Percentiles rank a stretch among this genome's conserved stretches.
Conservation (phyloP, 2,113 vertebrate genomes). For the Trochalopteron elliotii region DNA sequence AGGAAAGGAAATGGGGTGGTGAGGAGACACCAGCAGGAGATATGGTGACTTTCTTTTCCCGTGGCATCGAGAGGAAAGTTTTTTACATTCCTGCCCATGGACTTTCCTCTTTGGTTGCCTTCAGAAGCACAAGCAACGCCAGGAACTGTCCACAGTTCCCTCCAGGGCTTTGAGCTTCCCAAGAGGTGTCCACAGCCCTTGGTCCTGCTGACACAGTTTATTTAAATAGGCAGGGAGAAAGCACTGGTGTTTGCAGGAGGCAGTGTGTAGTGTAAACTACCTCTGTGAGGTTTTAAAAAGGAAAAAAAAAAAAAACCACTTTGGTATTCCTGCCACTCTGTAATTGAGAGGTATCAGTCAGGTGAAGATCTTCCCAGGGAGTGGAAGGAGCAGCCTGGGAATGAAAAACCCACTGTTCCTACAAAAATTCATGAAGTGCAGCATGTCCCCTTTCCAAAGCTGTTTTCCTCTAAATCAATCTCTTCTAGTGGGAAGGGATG, state of each 20-base stretch:
- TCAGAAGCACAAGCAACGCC: not conserved
- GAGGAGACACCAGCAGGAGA: not conserved
- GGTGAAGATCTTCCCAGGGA: not conserved
- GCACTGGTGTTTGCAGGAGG: not conserved
- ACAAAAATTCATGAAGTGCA: not conserved
- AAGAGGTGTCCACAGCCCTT: rapidly evolving
- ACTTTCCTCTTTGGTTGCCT: not conserved
- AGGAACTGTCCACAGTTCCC: not conserved
- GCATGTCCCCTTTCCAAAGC: not conserved
- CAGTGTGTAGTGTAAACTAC: not conserved
- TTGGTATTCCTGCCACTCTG: not conserved
- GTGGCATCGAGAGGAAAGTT: not conserved
- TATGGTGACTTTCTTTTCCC: not conserved
- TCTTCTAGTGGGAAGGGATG: not conserved
- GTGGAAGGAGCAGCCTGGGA: not conserved
- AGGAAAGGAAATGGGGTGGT: not conserved
- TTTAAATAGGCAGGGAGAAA: slow-evolving; percentile 17
- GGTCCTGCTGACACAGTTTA: not conserved
- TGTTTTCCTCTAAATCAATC: not conserved
- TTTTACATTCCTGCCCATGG: not conserved
- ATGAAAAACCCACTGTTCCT: not conserved
- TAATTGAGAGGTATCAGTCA: not conserved
- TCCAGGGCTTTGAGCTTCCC: not conserved
- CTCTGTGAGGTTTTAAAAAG: not conserved
- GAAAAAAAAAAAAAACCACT: not conserved